phyloP scores from a whole-genome alignment of 2,797 vertebrate species.

The Silurus aristotelis region DNA sequence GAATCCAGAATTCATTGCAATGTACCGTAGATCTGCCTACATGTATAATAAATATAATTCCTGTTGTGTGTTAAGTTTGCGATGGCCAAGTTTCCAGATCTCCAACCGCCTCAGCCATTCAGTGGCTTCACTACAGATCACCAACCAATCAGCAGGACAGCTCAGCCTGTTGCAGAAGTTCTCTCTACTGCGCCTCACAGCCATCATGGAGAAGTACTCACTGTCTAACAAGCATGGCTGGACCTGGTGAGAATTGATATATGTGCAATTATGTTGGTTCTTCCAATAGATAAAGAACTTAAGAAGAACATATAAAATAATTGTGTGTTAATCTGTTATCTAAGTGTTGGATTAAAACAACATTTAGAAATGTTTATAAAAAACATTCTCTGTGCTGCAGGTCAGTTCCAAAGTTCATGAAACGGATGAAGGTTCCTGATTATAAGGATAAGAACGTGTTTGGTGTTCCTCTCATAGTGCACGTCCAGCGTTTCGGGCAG shows the following conservation, averaged over 20 bases:
- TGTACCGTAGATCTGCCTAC: neutral
- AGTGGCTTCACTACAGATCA: slow-evolving; percentile 86
- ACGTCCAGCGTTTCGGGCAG: slow-evolving; percentile 93
- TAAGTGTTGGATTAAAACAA: neutral
- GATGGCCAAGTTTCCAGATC: slow-evolving; percentile 95
- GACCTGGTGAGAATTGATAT: slow-evolving; percentile 84
- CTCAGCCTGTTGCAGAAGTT: slow-evolving; percentile 93
- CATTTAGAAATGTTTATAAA: neutral
- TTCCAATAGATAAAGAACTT: no score
- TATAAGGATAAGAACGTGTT: slow-evolving; percentile 98
- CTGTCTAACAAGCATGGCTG: slow-evolving; percentile 97
- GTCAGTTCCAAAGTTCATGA: slow-evolving; percentile 99
- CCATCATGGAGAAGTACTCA: slow-evolving; percentile 97
- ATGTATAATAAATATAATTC: neutral
- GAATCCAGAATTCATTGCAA: neutral
- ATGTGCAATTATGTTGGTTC: neutral
- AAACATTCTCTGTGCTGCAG: slow-evolving; percentile 66
- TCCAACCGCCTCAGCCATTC: slow-evolving; percentile 86
- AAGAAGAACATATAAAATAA: neutral
- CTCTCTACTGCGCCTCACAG: slow-evolving; percentile 92
- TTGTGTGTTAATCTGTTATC: neutral
- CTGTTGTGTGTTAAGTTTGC: slow-evolving; percentile 75
- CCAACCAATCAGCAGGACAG: slow-evolving; percentile 90
- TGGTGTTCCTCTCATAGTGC: slow-evolving; percentile 92
- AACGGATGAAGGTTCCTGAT: slow-evolving; percentile 96